Conservation (phyloP, 2,797 vertebrate species). For the Scolopax bukidnonensis region DNA sequence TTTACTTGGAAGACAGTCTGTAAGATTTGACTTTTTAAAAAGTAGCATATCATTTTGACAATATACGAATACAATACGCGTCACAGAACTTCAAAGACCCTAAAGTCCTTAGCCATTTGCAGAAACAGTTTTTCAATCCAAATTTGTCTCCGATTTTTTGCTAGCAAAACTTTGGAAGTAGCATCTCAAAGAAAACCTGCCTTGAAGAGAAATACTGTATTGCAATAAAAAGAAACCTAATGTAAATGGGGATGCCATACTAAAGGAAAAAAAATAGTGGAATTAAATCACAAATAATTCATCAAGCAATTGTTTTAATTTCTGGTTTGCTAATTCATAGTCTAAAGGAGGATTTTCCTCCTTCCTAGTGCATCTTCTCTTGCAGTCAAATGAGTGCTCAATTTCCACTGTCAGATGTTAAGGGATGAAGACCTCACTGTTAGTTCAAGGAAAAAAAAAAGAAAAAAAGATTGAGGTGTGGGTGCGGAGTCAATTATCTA, state of each 20-base stretch:
- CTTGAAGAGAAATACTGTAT: conserved; percentile 36
- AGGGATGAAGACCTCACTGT: conserved; percentile 32
- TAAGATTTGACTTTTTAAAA: conserved; percentile 63
- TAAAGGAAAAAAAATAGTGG: background rate
- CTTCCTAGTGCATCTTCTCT: conserved; percentile 48
- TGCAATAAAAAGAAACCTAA: background rate
- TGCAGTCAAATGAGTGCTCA: conserved; percentile 29
- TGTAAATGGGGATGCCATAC: background rate
- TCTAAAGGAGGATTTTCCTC: conserved; percentile 50
- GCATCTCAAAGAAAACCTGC: conserved; percentile 50
- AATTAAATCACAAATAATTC: background rate
- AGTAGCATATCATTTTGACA: conserved; percentile 66
- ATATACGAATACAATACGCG: conserved; percentile 58
- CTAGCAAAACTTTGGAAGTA: conserved; percentile 52
- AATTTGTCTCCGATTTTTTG: conserved; percentile 25
- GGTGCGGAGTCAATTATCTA: conserved; percentile 36
- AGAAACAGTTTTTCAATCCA: conserved; percentile 38
- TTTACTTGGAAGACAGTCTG: conserved; percentile 75
- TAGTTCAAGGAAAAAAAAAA: background rate
- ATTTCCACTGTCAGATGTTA: conserved; percentile 25
- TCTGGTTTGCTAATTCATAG: background rate
- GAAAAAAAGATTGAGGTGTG: background rate
- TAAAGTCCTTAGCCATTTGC: conserved; percentile 47
- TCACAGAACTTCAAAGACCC: conserved; percentile 41
- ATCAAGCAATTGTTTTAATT: background rate